Conservation (phyloP, 2,113 vertebrate species). For the Lagenorhynchus albirostris region DNA sequence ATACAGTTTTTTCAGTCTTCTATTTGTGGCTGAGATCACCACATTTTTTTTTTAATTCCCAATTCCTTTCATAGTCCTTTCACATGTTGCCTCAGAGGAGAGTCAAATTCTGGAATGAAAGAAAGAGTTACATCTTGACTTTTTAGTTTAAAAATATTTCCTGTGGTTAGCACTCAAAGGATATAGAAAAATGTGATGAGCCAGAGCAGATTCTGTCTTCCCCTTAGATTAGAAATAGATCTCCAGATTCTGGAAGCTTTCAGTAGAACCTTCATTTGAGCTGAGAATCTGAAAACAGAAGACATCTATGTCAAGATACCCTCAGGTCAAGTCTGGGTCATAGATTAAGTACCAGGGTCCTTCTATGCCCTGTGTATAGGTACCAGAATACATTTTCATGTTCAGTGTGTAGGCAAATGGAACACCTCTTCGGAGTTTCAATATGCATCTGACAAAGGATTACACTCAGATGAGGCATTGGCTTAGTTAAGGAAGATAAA, state of each 20-base stretch:
- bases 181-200: neutral
- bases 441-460: neutral
- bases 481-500: neutral
- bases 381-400: neutral
- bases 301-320: neutral
- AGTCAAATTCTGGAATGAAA: neutral
- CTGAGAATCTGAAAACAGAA: neutral
- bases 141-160: constrained; percentile 24
- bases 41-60: neutral
- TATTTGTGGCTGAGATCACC: neutral
- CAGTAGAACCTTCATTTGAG: neutral
- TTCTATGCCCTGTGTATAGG: neutral
- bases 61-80: neutral
- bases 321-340: neutral
- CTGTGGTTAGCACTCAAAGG: neutral
- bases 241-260: neutral
- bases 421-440: neutral
- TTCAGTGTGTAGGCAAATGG: neutral
- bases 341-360: neutral
- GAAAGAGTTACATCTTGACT: neutral
- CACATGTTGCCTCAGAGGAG: neutral
- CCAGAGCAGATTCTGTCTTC: neutral
- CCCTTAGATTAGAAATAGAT: neutral
- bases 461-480: neutral
- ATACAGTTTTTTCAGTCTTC: neutral